These are phyloP conservation scores for Agrilus planipennis DNA, from an alignment of 1,140 invertebrate genomes.

Conservation along the genomic window DNA sequence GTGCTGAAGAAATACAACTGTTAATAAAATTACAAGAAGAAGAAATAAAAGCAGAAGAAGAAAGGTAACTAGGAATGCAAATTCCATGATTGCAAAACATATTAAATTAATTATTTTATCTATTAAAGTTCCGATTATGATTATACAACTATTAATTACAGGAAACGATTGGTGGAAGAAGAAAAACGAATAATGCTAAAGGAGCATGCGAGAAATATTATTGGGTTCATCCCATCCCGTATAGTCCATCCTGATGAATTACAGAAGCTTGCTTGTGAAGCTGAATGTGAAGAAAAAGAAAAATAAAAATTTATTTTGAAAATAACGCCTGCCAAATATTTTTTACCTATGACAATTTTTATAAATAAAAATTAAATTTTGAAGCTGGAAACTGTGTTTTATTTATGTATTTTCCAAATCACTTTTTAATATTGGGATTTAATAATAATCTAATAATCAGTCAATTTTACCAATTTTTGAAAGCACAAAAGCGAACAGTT, in stretches of 20 bases:
- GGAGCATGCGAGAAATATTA: slow-evolving; percentile 33
- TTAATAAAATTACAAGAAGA: slow-evolving; percentile 23
- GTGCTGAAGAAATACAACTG: slow-evolving; percentile 26
- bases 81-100: too few species aligned
- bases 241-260: slow-evolving; percentile 32
- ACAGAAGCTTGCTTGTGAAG: slow-evolving; percentile 25
- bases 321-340: background rate
- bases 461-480: too few species aligned
- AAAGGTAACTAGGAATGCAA: slow-evolving; percentile 24
- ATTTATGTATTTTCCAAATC: too few species aligned
- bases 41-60: slow-evolving; percentile 22
- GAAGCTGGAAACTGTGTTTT: too few species aligned
- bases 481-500: too few species aligned
- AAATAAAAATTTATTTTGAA: slow-evolving; percentile 1
- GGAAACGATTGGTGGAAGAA: slow-evolving; percentile 32
- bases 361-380: too few species aligned
- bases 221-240: slow-evolving; percentile 34
- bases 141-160: slow-evolving; percentile 17
- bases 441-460: too few species aligned
- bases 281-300: slow-evolving; percentile 8
- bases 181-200: slow-evolving; percentile 33
- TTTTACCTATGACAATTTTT: too few species aligned
- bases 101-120: background rate
- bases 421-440: too few species aligned
- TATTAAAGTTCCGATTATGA: slow-evolving; percentile 5